Conservation (phyloP, 2,113 vertebrate genomes). For the Pipra filicauda region DNA sequence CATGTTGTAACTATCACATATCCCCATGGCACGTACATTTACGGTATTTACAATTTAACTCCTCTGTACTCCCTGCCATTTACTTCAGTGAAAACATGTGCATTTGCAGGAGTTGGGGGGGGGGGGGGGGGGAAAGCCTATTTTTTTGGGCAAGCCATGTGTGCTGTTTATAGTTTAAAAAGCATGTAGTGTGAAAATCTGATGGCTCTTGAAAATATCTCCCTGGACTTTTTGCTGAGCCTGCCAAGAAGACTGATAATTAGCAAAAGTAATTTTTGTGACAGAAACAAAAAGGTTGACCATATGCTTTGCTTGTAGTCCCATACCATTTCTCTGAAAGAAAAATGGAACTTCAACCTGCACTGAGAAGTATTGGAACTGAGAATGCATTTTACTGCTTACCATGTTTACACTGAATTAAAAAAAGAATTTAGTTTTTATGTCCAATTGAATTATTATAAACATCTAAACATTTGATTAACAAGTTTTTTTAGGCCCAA, state of each 20-base stretch:
- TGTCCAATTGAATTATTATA: neutral
- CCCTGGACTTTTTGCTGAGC: neutral
- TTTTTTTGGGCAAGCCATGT: neutral
- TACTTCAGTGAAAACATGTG: neutral
- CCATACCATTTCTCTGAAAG: neutral
- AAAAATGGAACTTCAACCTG: neutral
- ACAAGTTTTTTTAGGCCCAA: neutral
- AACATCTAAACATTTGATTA: neutral
- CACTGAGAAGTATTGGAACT: neutral
- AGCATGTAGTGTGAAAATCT: neutral
- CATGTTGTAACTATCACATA: neutral
- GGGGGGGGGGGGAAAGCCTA: neutral
- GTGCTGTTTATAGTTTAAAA: neutral
- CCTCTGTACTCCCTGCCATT: neutral
- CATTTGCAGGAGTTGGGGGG: neutral
- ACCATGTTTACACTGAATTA: neutral
- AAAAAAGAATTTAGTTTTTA: neutral
- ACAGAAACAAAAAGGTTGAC: neutral
- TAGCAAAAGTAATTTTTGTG: neutral
- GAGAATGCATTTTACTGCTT: neutral
- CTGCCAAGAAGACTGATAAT: slow-evolving; percentile 10
- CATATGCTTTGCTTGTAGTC: neutral
- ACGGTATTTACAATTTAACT: neutral
- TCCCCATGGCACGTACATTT: neutral
- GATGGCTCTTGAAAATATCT: neutral